These are phyloP conservation scores for Volucella zonaria DNA, from an alignment of 2,888 invertebrate genomes.

Conservation along the genomic window DNA sequence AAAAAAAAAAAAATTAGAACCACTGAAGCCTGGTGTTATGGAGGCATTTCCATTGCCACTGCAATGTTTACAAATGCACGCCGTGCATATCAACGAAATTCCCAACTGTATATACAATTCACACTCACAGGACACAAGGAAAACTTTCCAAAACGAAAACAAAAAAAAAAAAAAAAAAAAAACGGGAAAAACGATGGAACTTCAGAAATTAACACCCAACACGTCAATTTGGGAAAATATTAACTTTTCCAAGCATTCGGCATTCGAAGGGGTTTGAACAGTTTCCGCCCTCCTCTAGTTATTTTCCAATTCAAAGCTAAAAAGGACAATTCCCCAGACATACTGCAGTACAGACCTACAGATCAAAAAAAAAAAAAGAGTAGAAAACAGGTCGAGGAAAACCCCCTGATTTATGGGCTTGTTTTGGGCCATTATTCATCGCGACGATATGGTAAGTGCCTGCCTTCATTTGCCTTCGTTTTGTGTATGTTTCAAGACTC, in stretches of 20 bases:
- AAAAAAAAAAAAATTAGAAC: slow-evolving; percentile 1
- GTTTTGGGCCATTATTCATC: slow-evolving; percentile 68
- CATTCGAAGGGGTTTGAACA: slow-evolving; percentile 8
- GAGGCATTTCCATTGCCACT: slow-evolving; percentile 56
- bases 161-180: not conserved
- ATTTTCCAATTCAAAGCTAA: slow-evolving; percentile 56
- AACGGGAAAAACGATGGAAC: slow-evolving; percentile 21
- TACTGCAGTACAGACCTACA: not conserved
- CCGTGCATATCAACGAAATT: slow-evolving; percentile 42
- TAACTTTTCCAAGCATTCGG: slow-evolving; percentile 49
- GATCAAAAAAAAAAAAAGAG: not conserved
- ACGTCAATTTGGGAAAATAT: slow-evolving; percentile 69
- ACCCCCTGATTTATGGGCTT: slow-evolving; percentile 59
- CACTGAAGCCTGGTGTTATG: slow-evolving; percentile 27
- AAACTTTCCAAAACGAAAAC: slow-evolving; percentile 20
- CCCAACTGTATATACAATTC: slow-evolving; percentile 26
- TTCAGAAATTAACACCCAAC: slow-evolving; percentile 64
- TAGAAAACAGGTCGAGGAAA: slow-evolving; percentile 32
- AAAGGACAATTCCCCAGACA: slow-evolving; percentile 1
- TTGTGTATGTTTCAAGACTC: not conserved
- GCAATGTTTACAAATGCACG: slow-evolving; percentile 67
- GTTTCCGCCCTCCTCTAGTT: slow-evolving; percentile 26
- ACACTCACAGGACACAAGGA: slow-evolving; percentile 11
- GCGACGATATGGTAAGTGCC: slow-evolving; percentile 54
- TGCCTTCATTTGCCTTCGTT: not conserved